Percentiles rank a stretch among this genome's conserved stretches.
Evolutionary conservation across 64 coral and sea anemone species (phyloP).

Genomic region (Pocillopora verrucosa): DNA sequence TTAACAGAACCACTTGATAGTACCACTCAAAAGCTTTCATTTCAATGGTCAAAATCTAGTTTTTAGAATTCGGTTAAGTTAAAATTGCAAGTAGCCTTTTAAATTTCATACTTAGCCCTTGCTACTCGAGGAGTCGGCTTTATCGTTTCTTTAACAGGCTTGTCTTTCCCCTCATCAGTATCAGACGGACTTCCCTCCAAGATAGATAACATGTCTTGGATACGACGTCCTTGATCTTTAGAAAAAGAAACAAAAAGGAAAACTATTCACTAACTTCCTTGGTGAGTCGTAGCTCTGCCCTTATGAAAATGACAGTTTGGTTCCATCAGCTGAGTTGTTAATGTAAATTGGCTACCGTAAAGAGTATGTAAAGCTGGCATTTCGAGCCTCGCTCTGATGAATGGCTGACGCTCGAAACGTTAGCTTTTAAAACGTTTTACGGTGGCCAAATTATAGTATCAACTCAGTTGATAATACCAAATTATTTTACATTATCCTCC

Average conservation of each 20-base stretch:
- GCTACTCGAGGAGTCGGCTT: neutral
- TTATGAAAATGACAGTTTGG: no score
- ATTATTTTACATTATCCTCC: no score
- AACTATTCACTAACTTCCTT: neutral
- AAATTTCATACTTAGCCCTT: neutral
- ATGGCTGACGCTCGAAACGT: no score
- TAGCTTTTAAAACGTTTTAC: no score
- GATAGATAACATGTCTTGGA: conserved; percentile 74
- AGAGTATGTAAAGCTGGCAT: no score
- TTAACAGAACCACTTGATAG: no score
- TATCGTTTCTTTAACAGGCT: conserved; percentile 2
- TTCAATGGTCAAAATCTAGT: neutral
- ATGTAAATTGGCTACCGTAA: no score
- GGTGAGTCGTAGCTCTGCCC: neutral
- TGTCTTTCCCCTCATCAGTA: neutral
- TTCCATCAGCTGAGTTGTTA: no score
- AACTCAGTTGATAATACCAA: no score
- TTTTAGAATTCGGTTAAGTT: no score
- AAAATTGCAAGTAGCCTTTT: neutral
- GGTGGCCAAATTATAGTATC: no score
- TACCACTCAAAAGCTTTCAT: neutral
- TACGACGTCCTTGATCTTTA: conserved; percentile 65
- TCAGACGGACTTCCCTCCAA: conserved; percentile 46
- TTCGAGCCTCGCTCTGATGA: no score
- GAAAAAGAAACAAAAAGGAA: neutral